These are phyloP conservation scores for Cerceris rybyensis DNA, from an alignment of 2,888 invertebrate species.

Conservation along the genomic window DNA sequence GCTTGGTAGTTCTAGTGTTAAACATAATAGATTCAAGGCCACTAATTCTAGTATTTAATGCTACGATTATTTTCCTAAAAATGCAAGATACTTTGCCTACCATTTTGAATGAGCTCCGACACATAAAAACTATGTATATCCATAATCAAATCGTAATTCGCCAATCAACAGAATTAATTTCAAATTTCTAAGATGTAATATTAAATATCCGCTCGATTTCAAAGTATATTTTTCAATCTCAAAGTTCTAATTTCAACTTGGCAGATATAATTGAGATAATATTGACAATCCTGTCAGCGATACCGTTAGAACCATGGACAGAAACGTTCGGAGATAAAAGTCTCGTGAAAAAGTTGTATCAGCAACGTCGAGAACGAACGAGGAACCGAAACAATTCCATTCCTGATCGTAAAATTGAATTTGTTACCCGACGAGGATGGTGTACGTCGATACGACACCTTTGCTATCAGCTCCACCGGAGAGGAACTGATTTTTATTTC, in stretches of 20 bases:
- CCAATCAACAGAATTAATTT: too few species aligned
- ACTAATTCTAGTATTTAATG: too few species aligned
- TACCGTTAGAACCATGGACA: not conserved
- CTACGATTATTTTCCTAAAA: too few species aligned
- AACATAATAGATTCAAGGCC: too few species aligned
- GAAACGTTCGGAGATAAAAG: slow-evolving; percentile 1
- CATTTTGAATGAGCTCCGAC: too few species aligned
- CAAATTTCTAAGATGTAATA: not conserved
- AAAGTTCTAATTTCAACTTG: not conserved
- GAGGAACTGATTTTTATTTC: slow-evolving; percentile 33
- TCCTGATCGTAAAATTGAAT: slow-evolving; percentile 34
- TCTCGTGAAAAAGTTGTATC: slow-evolving; percentile 4
- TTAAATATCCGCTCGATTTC: not conserved
- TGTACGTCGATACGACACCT: slow-evolving; percentile 6
- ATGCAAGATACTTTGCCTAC: too few species aligned
- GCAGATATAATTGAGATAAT: not conserved
- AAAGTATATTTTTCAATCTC: too few species aligned
- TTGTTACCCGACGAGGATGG: slow-evolving; percentile 27
- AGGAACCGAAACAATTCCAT: slow-evolving; percentile 26
- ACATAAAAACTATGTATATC: too few species aligned
- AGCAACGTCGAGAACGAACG: not conserved
- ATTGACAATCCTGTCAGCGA: not conserved
- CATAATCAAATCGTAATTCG: too few species aligned
- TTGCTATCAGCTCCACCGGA: slow-evolving; percentile 3
- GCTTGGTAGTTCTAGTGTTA: too few species aligned